These are phyloP conservation scores for Barnardius zonarius DNA, from an alignment of 2,113 vertebrate species.

Conservation along the genomic window DNA sequence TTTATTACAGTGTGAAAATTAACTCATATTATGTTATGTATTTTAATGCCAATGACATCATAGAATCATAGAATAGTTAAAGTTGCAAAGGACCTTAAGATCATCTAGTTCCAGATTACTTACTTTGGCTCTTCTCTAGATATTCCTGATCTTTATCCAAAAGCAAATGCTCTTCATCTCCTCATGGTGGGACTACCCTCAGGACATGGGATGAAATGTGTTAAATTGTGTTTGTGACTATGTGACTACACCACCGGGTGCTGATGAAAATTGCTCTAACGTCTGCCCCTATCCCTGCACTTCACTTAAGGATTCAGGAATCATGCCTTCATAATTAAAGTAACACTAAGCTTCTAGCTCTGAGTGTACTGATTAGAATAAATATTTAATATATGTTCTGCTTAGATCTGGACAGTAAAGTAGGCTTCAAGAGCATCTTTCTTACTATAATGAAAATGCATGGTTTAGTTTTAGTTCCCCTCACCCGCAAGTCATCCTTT, in stretches of 20 bases:
- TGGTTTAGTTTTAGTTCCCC: not conserved
- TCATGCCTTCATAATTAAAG: not conserved
- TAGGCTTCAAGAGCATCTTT: not conserved
- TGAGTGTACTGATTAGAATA: not conserved
- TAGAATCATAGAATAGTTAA: no score
- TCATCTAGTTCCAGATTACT: not conserved
- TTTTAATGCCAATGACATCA: not conserved
- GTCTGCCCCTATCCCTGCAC: not conserved
- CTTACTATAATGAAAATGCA: not conserved
- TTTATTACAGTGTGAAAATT: not conserved
- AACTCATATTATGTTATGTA: not conserved
- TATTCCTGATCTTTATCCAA: not conserved
- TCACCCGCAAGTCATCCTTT: not conserved
- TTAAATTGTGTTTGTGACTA: not conserved
- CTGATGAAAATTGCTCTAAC: not conserved
- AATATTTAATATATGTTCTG: not conserved
- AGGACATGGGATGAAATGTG: not conserved
- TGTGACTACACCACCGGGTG: accelerated
- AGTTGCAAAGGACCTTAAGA: no score
- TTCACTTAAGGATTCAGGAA: not conserved
- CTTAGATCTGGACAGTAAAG: not conserved
- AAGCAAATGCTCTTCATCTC: not conserved
- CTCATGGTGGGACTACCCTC: not conserved
- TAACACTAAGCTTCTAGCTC: not conserved
- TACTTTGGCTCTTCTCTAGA: not conserved